Base-by-base conservation (phyloP, 2,888 invertebrate species). In the Tortricodes alternella region DNA sequence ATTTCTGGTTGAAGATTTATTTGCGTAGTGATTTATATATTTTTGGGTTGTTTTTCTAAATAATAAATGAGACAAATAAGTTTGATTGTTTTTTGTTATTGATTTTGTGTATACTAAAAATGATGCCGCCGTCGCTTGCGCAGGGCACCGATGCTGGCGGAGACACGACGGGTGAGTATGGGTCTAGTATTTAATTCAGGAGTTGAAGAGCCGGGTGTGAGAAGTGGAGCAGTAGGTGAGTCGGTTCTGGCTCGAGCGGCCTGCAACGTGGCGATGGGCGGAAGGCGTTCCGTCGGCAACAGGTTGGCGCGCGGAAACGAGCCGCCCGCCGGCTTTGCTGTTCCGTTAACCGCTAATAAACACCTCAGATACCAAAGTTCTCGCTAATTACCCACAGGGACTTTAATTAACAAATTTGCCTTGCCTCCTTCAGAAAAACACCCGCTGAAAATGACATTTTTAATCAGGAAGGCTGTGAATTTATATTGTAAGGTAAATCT, bases 281-380 rank as follows among this genome's bases (percentile, higher is more conserved):
- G 85, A 88, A 89, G 89, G 89, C 89, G 89, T 81, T 74, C 88
- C 87, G 83, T 58, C 83, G 84, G 88, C 89, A 90, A 89, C 89
- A 89, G 89, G 89, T 89, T 84, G 69, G 43, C 72, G 76, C 71
- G 74, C 72, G 67, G 72, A n/a, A n/a, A n/a, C 65, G 62, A 64
- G 65, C 74, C 83, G 76, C 78, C 80, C 76, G 81, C 76, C 70
- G 71, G 74, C 70, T 70, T 73, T 68, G 65, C 76, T 69, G 80
- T 84, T 85, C 78, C 79, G 81, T 86, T 83, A 85, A 82, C 80
- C 72, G 76, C 70, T 85, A 82, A 83, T 84, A 82, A 85, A 84
- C 78, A 76, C 74, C 73, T 73, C 67, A 74, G 77, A 80, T 75
- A 77, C 66, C 70, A 74, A 73, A 74, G 67, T 79, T 76, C 76